Conservation (phyloP, 1,140 invertebrate genomes). For the Rhyzopertha dominica region DNA sequence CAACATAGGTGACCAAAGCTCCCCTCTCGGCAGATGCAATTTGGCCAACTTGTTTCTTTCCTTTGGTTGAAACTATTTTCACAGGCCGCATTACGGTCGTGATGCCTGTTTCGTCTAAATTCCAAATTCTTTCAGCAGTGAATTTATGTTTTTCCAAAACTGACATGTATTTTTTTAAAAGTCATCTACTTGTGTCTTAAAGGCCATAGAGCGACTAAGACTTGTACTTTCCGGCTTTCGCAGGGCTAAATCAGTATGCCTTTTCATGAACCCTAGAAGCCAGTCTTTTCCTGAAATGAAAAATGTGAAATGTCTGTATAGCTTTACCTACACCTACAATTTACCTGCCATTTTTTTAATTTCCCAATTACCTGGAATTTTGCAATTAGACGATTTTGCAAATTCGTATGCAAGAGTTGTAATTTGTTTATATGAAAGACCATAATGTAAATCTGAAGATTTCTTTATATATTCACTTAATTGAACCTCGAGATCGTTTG, state of each 20-base stretch:
- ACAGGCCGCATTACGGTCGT: constrained; percentile 35
- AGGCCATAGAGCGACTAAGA: constrained; percentile 40
- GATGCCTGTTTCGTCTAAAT: constrained; percentile 32
- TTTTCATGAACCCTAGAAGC: constrained; percentile 19
- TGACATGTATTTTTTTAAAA: constrained; percentile 12
- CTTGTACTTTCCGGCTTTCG: constrained; percentile 45
- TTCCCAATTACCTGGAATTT: too few relatives aligned
- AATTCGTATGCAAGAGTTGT: too few relatives aligned
- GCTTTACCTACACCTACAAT: too few relatives aligned
- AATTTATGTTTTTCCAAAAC: constrained; percentile 11
- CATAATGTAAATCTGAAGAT: too few relatives aligned
- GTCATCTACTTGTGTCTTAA: constrained; percentile 35
- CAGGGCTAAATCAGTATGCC: constrained; percentile 34
- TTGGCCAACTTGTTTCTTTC: constrained; percentile 21
- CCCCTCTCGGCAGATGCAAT: constrained; percentile 19
- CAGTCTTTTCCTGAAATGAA: constrained; percentile 25
- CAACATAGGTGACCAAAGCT: background rate
- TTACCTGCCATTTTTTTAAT: too few relatives aligned
- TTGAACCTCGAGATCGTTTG: too few relatives aligned
- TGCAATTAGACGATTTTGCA: too few relatives aligned
- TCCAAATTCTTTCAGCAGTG: constrained; percentile 16
- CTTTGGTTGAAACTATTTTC: constrained; percentile 16
- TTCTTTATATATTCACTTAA: too few relatives aligned
- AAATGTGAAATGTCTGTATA: too few relatives aligned
- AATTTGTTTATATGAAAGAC: too few relatives aligned